A percentile compares a stretch with the other conserved stretches of the same genome.
phyloP scores from a whole-genome alignment of 2,113 vertebrate species.

The Odobenus rosmarus region DNA sequence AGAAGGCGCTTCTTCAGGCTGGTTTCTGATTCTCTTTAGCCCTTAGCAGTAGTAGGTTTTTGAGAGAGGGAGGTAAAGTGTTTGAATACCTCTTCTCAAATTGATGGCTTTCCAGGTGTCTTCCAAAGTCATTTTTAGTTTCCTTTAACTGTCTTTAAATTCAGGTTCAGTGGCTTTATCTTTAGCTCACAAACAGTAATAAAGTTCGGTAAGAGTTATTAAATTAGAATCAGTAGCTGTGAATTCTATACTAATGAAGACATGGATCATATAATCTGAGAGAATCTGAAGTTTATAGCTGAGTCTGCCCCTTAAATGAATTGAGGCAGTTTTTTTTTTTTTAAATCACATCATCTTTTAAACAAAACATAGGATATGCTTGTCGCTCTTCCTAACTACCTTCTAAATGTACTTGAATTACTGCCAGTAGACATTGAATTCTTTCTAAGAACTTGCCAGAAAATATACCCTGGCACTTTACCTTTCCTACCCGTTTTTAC shows the following conservation, averaged over 20 bases:
- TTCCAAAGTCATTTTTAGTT: neutral
- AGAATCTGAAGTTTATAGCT: neutral
- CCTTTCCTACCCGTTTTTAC: neutral
- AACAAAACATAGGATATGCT: neutral
- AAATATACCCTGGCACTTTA: neutral
- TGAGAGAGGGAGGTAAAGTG: neutral
- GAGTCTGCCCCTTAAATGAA: neutral
- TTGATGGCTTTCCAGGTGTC: neutral
- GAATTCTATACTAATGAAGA: neutral
- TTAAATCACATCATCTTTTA: neutral
- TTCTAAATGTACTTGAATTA: neutral
- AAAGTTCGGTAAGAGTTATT: neutral
- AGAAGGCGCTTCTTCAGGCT: neutral
- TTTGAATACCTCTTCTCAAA: conserved; percentile 20
- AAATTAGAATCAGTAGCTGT: neutral
- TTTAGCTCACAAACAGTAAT: neutral
- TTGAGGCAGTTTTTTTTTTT: neutral
- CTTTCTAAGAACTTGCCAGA: conserved; percentile 6
- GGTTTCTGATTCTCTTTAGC: neutral
- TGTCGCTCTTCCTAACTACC: neutral
- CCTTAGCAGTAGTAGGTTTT: neutral
- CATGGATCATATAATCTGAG: neutral
- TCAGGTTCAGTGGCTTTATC: neutral
- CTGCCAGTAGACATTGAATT: neutral
- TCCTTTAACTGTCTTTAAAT: conserved; percentile 33